Evolutionary conservation across 2,113 vertebrate species (phyloP).

Genomic region (Tinamus guttatus): DNA sequence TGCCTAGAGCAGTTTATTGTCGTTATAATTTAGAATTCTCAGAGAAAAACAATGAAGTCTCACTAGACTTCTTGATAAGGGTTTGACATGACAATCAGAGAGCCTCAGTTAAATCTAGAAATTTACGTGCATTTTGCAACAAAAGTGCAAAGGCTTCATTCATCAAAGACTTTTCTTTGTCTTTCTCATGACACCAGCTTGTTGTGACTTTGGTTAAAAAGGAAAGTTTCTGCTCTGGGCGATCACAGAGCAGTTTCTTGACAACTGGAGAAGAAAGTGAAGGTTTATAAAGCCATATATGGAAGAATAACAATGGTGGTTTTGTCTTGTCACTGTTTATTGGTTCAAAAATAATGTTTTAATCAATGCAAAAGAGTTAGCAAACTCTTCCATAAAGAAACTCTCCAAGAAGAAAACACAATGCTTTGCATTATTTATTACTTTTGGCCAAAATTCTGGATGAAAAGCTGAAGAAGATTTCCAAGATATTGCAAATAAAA

Average conservation of each 20-base stretch:
- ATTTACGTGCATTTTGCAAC: slow-evolving; percentile 30
- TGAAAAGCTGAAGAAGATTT: neutral
- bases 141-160: slow-evolving; percentile 38
- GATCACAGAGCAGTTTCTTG: slow-evolving; percentile 6
- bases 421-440: neutral
- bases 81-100: slow-evolving; percentile 54
- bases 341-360: slow-evolving; percentile 33
- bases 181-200: neutral
- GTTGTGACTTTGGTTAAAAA: neutral
- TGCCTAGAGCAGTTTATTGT: slow-evolving; percentile 26
- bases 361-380: neutral
- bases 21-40: slow-evolving; percentile 61
- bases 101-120: slow-evolving; percentile 13
- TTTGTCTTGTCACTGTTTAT: slow-evolving; percentile 2
- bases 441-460: neutral
- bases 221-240: neutral
- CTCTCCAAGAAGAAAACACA: neutral
- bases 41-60: slow-evolving; percentile 39
- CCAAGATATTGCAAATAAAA: neutral
- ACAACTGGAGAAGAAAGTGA: slow-evolving; percentile 36
- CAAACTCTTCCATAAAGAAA: neutral
- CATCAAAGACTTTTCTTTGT: slow-evolving; percentile 16
- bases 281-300: neutral
- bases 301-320: neutral
- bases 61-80: slow-evolving; percentile 28